A percentile compares a stretch with the other conserved stretches of the same genome.
Evolutionary conservation across 2,113 vertebrate genomes (phyloP).

Genomic region (Isichthys henryi): DNA sequence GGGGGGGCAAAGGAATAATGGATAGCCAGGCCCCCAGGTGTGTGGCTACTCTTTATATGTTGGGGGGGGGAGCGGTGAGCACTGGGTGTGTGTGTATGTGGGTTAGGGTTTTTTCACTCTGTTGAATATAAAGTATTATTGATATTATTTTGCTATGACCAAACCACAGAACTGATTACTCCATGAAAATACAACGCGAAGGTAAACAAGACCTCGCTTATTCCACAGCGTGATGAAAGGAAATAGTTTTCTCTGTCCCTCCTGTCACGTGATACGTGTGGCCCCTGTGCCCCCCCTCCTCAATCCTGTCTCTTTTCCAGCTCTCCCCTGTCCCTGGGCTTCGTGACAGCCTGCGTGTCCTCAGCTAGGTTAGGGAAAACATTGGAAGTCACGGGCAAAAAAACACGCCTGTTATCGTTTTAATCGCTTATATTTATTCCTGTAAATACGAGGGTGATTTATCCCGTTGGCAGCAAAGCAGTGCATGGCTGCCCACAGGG

Average conservation of each 20-base stretch:
- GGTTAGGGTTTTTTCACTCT: neutral
- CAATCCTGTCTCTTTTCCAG: neutral
- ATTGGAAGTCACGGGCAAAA: neutral
- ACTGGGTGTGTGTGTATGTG: neutral
- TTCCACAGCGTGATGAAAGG: neutral
- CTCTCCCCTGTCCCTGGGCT: neutral
- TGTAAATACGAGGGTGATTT: neutral
- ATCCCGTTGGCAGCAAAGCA: neutral
- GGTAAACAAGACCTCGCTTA: neutral
- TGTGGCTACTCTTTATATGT: neutral
- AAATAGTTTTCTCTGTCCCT: neutral
- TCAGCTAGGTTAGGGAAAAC: neutral
- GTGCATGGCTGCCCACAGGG: neutral
- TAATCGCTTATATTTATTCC: neutral
- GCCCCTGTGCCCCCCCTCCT: neutral
- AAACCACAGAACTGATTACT: slow-evolving; percentile 14
- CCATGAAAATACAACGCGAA: neutral
- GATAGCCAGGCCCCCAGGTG: neutral
- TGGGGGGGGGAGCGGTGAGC: neutral
- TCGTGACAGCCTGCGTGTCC: neutral
- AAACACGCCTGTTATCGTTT: neutral
- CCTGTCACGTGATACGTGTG: neutral
- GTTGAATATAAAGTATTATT: slow-evolving; percentile 4
- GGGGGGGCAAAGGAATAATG: neutral
- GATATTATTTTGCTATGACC: neutral